These are phyloP conservation scores for Reinhardtius hippoglossoides DNA, from an alignment of 2,113 vertebrate genomes.

Conservation along the genomic window DNA sequence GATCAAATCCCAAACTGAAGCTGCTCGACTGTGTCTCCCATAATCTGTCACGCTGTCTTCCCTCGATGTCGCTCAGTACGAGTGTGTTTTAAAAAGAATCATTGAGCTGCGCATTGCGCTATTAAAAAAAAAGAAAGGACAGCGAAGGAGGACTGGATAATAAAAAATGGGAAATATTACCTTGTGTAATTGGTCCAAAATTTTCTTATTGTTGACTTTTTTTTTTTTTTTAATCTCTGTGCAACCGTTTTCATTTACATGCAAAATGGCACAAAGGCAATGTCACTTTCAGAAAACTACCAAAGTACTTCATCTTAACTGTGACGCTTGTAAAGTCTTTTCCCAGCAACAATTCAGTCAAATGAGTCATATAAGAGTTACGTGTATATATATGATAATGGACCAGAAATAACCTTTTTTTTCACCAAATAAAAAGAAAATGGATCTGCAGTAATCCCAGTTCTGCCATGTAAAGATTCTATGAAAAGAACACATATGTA, in stretches of 20 bases:
- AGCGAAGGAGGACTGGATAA: background rate
- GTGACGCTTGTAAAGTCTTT: background rate
- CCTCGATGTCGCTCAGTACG: background rate
- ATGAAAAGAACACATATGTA: background rate
- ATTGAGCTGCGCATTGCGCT: background rate
- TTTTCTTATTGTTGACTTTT: background rate
- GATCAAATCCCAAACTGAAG: constrained; percentile 15
- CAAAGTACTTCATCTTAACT: background rate
- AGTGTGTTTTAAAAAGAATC: background rate
- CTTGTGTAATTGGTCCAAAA: background rate
- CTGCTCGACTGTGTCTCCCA: background rate
- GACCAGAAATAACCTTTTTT: background rate
- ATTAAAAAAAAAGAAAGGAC: constrained; percentile 9
- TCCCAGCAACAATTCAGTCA: background rate
- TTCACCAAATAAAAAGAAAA: background rate
- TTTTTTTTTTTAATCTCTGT: too few species aligned
- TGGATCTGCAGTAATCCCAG: background rate
- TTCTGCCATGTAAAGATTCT: background rate
- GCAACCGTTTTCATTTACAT: background rate
- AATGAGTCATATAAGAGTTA: background rate
- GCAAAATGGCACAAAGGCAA: background rate
- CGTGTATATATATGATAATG: background rate
- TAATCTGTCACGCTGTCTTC: constrained; percentile 4
- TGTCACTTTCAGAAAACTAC: background rate
- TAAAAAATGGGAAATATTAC: background rate